These are phyloP conservation scores for Choloepus hoffmanni DNA, from an alignment of 2,113 vertebrate genomes.

Conservation along the genomic window DNA sequence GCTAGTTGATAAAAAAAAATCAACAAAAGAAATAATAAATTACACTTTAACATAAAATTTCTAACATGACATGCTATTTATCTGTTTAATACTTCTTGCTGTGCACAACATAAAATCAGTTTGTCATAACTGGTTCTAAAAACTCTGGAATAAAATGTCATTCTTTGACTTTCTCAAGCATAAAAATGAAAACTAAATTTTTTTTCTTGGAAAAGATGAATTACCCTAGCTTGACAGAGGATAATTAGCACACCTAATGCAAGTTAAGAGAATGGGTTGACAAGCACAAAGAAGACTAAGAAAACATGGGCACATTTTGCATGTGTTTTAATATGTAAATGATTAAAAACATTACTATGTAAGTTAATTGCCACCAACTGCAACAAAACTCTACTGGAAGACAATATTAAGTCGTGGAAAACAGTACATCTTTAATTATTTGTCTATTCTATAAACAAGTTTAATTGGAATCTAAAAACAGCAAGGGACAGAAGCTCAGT, in stretches of 20 bases:
- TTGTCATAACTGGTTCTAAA: conserved; percentile 73
- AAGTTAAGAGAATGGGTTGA: conserved; percentile 74
- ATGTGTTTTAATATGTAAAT: conserved; percentile 69
- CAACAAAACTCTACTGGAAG: conserved; percentile 76
- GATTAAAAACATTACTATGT: conserved; percentile 79
- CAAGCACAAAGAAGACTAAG: conserved; percentile 76
- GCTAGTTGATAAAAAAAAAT: conserved; percentile 43
- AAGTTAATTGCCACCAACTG: conserved; percentile 78
- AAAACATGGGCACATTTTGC: conserved; percentile 61
- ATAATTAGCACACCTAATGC: conserved; percentile 78
- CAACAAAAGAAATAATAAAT: conserved; percentile 57
- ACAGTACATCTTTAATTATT: conserved; percentile 87
- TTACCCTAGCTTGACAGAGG: conserved; percentile 61
- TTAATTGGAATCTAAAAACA: conserved; percentile 88
- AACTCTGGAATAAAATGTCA: conserved; percentile 60
- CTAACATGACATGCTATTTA: conserved; percentile 67
- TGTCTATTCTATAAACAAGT: conserved; percentile 88
- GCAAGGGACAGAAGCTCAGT: conserved; percentile 83
- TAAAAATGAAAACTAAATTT: conserved; percentile 74
- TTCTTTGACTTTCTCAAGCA: conserved; percentile 74
- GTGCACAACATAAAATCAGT: conserved; percentile 73
- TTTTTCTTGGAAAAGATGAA: conserved; percentile 73
- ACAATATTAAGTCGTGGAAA: conserved; percentile 80
- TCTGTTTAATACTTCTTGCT: conserved; percentile 73
- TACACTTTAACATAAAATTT: conserved; percentile 57